phyloP scores from a whole-genome alignment of 2,888 invertebrate species.

The Cosmia pyralina region DNA sequence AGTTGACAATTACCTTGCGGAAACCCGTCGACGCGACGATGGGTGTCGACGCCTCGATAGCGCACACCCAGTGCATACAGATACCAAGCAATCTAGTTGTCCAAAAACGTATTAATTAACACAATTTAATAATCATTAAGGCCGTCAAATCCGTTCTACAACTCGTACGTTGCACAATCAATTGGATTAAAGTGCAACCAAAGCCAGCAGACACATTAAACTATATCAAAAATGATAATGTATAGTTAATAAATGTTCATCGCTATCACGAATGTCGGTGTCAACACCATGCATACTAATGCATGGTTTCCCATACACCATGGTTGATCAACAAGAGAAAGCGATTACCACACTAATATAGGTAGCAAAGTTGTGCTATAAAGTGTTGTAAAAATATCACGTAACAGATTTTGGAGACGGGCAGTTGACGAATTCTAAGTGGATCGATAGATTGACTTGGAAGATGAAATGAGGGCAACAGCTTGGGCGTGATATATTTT shows the following conservation, averaged over 20 bases:
- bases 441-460: conserved; percentile 41
- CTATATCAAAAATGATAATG: conserved; percentile 31
- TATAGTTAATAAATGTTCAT: conserved; percentile 39
- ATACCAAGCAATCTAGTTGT: conserved; percentile 28
- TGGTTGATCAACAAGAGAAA: conserved; percentile 62
- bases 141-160: conserved; percentile 45
- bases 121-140: conserved; percentile 46
- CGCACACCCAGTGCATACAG: conserved; percentile 41
- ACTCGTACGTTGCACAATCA: conserved; percentile 6
- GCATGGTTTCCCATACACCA: conserved; percentile 58
- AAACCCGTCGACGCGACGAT: conserved; percentile 38
- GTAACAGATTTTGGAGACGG: conserved; percentile 57
- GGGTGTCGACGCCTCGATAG: conserved; percentile 26
- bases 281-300: conserved; percentile 69
- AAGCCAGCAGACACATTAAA: conserved; percentile 10
- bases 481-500: conserved; percentile 41
- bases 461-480: conserved; percentile 47
- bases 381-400: conserved; percentile 55
- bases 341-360: conserved; percentile 53
- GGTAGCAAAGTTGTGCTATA: conserved; percentile 45
- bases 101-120: conserved; percentile 41
- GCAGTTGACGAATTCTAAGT: conserved; percentile 51
- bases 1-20: conserved; percentile 44
- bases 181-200: conserved; percentile 5
- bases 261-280: conserved; percentile 48